Conservation (phyloP, 2,113 vertebrate species). For the Lampris incognitus region DNA sequence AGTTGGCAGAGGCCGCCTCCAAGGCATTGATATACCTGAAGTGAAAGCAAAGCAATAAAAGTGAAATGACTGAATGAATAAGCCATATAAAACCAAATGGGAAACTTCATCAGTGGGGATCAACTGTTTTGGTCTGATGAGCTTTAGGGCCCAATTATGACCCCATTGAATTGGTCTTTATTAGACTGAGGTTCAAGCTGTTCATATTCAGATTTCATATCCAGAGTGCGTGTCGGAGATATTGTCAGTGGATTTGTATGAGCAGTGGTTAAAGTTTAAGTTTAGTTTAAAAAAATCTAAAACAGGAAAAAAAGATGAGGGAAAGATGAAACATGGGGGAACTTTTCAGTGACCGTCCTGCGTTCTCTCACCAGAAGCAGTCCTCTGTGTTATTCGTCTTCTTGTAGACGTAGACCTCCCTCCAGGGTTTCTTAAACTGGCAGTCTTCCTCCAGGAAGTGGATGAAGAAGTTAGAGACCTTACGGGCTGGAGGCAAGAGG, state of each 20-base stretch:
- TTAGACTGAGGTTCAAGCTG: no score
- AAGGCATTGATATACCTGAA: slow-evolving; percentile 94
- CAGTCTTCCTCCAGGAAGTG: slow-evolving; percentile 78
- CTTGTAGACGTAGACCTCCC: slow-evolving; percentile 88
- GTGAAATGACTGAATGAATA: not conserved
- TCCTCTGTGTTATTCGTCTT: slow-evolving; percentile 79
- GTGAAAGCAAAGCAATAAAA: not conserved
- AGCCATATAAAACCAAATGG: no score
- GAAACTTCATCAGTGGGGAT: no score
- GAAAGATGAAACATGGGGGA: not conserved
- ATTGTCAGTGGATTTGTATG: no score
- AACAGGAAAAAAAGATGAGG: not conserved
- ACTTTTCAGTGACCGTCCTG: not conserved
- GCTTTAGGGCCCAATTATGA: no score
- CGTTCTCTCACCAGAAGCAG: slow-evolving; percentile 90
- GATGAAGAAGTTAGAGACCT: slow-evolving; percentile 86
- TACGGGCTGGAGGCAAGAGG: slow-evolving; percentile 92
- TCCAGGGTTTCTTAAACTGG: slow-evolving; percentile 85
- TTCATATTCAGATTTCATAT: no score
- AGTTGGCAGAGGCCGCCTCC: slow-evolving; percentile 85
- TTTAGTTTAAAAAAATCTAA: no score
- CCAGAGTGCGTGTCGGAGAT: no score
- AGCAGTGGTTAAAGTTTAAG: no score
- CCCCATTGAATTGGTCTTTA: no score
- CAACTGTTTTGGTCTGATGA: no score